Percentiles rank a stretch among this genome's conserved stretches.
phyloP scores from a whole-genome alignment of 1,140 invertebrate genomes.

The Conus betulinus region DNA sequence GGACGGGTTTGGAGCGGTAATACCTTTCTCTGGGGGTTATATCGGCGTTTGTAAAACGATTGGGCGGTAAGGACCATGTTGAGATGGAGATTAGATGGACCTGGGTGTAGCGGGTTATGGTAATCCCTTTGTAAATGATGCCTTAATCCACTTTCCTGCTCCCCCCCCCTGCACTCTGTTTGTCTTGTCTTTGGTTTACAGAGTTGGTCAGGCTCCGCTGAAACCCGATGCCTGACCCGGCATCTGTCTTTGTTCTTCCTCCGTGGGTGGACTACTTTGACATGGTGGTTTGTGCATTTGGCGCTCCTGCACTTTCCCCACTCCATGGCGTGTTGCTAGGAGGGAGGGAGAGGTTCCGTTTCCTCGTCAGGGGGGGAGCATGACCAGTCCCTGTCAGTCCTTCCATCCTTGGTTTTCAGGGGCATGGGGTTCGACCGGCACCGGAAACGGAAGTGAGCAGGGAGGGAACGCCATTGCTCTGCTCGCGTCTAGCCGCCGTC shows the following conservation, averaged over 20 bases:
- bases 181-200: background rate
- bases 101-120: too few relatives aligned
- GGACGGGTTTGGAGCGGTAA: background rate
- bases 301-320: background rate
- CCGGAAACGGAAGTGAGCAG: too few relatives aligned
- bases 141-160: background rate
- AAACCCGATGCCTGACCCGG: background rate
- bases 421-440: too few relatives aligned
- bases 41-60: background rate
- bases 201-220: background rate
- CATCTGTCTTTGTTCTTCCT: background rate
- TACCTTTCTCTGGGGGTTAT: background rate
- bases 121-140: too few relatives aligned
- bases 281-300: background rate
- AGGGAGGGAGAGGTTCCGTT: background rate
- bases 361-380: background rate
- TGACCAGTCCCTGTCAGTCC: background rate
- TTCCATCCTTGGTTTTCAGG: background rate
- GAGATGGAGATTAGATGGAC: background rate
- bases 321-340: background rate
- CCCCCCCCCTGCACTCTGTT: background rate
- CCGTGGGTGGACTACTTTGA: background rate
- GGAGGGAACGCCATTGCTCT: background rate
- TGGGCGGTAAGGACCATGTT: background rate
- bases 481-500: background rate